Base-by-base conservation (phyloP, 2,797 vertebrate genomes). In the Pachyuromys duprasi region DNA sequence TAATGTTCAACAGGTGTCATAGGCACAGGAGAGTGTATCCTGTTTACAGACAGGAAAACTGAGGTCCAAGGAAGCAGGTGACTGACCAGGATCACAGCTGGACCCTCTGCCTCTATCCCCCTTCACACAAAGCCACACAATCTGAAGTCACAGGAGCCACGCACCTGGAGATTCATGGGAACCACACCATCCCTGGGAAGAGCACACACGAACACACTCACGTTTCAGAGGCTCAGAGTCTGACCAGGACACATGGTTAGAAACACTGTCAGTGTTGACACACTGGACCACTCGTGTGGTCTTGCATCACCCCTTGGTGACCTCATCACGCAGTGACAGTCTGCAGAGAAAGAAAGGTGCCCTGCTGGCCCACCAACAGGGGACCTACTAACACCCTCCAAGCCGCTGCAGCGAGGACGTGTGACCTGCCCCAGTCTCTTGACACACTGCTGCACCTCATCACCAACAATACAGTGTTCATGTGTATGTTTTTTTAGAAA, bases 11-110 rank as follows among this genome's bases (percentile, higher is more conserved):
- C 1, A 67, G 75, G 84, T 82, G 89, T 81, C 53, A 24, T 55
- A 70, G 91, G 49, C 14, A 42, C 57, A 42, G 2, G 28, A 36
- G 28, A 42, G 26, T 49, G 17, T 24, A 31, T 31, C 90, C 26
- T 90, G 57, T 65, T 70, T 75, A 86, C 80, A 95, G 70, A 63
- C 28, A 53, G 42, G 24, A 42, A 96, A 88, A 83, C 67, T 17
- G 69, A 94, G 74, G 74, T 67, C 92, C 45, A 53, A 86, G 60
- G 36, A 79, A 76, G n/a, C 63, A n/a, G 31, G 74, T 36, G 17
- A 53, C 5, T 20, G 57, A 86, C 11, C 53, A 74, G 24, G 26
- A 67, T 67, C 33, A 67, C 26, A 90, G 67, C 78, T 53, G 76
- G 75, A 36, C 12, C 81, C 31, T 69, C 62, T n/a, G 33, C n/a